Base-by-base conservation (phyloP, 2,113 vertebrate genomes). In the Sinosuthora webbiana region DNA sequence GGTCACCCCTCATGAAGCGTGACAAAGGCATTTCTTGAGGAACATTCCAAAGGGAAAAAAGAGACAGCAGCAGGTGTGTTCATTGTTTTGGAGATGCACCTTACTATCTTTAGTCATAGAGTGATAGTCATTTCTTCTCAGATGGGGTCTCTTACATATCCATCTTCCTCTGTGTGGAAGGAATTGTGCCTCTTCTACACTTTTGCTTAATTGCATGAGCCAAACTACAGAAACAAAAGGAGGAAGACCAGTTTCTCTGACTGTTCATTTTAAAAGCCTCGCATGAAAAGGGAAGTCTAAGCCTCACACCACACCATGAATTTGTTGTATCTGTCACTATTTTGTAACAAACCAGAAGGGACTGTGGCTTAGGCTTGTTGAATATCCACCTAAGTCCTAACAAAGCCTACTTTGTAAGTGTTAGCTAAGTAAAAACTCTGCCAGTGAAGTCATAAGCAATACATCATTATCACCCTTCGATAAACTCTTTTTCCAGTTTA, bases 371-470 rank as follows among this genome's bases (percentile, higher is more conserved):
- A 74, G 6, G 60, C 50, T 92, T 90, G 74, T 75, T 85, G 77
- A 95, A 75, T 53, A 83, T 31, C n/a, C 2, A 15, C 39, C 69
- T 80, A 73, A 93, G 52, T 50, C 56, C 59, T 91, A 91, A 73
- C 86, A 96, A 90, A 64, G 64, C n/a, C 83, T 68, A 37, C 37
- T 94, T 68, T 88, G 89, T 70, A 94, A 96, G 33, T 13, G 65
- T 91, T 95, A 91, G 79, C 83, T 90, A 82, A 84, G 55, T 83
- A 93, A 97, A 96, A 91, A 25, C 60, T 80, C 68, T 96, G 60
- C 63, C 83, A 93, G 64, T 89, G 91, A 91, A 94, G 77, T 95
- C 81, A 84, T 78, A 87, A 94, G 74, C 63, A 92, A 97, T 94
- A 80, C 19, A 93, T 92, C 68, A 92, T 65, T 82, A 95, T 83